These are phyloP conservation scores for Anthopleura sola DNA, from an alignment of 64 coral and sea anemone species.

Conservation along the genomic window DNA sequence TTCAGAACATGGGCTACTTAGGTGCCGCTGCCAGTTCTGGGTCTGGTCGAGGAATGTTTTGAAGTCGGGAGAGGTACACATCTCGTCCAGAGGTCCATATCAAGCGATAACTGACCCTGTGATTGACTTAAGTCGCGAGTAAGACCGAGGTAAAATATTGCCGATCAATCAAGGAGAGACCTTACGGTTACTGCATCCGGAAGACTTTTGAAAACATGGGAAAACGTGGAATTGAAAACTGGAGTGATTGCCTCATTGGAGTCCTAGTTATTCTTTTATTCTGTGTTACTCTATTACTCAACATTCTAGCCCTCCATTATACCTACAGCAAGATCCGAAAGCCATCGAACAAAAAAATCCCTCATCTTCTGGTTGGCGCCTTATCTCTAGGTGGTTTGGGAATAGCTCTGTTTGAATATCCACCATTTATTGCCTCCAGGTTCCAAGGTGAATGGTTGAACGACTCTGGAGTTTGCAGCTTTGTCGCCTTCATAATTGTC, in stretches of 20 bases:
- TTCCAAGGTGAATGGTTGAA: constrained; percentile 74
- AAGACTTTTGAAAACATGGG: neutral
- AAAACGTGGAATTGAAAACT: neutral
- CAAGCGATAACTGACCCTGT: no score
- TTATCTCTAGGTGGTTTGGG: constrained; percentile 75
- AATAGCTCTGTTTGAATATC: constrained; percentile 67
- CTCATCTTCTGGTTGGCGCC: constrained; percentile 82
- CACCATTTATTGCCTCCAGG: constrained; percentile 75
- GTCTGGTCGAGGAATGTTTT: no score
- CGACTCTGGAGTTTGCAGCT: constrained; percentile 51
- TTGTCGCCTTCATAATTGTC: constrained; percentile 75
- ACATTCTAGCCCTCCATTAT: constrained; percentile 74
- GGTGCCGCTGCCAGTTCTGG: no score
- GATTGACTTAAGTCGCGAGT: no score
- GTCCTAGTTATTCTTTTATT: constrained; percentile 62
- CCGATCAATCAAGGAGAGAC: no score
- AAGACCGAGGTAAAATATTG: no score
- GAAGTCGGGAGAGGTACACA: no score
- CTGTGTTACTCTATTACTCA: constrained; percentile 80
- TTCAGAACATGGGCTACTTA: neutral
- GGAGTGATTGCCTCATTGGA: constrained; percentile 66
- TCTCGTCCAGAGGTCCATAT: no score
- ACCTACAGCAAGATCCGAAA: constrained; percentile 85
- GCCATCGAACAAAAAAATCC: constrained; percentile 90
- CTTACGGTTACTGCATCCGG: no score